Conservation (phyloP, 64 coral and sea anemone species). For the Porites lutea region DNA sequence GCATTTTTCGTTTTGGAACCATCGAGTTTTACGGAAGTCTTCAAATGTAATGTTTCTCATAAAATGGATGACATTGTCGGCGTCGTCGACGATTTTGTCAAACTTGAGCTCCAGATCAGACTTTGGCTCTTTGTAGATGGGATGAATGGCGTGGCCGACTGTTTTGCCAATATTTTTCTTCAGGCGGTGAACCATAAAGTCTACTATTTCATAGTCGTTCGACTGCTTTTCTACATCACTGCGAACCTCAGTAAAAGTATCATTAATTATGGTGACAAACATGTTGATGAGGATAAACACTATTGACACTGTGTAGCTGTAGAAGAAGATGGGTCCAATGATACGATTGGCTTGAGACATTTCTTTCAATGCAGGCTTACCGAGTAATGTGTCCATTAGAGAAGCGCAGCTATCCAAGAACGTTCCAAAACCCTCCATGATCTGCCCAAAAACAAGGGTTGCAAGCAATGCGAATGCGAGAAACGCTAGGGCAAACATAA, state of each 20-base stretch:
- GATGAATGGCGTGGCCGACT: constrained; percentile 38
- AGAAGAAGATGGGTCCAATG: constrained; percentile 80
- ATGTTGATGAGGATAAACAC: constrained; percentile 71
- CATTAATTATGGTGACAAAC: constrained; percentile 71
- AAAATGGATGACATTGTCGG: constrained; percentile 66
- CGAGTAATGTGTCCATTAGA: constrained; percentile 51
- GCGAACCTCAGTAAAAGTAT: constrained; percentile 60
- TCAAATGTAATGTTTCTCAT: constrained; percentile 61
- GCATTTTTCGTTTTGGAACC: constrained; percentile 45
- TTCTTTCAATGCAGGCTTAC: constrained; percentile 57
- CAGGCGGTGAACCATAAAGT: constrained; percentile 56
- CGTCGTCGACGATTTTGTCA: constrained; percentile 42
- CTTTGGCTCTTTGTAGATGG: constrained; percentile 72
- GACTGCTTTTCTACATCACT: constrained; percentile 42
- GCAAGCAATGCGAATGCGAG: constrained; percentile 60
- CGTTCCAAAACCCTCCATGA: constrained; percentile 36
- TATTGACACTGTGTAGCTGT: constrained; percentile 56
- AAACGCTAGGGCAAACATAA: constrained; percentile 68
- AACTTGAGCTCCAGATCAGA: constrained; percentile 64
- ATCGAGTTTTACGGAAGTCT: constrained; percentile 73
- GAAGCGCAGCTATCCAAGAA: not conserved
- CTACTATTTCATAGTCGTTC: constrained; percentile 60
- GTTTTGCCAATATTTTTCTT: constrained; percentile 52
- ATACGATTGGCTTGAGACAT: constrained; percentile 49
- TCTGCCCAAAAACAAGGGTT: constrained; percentile 35